A percentile compares a stretch with the other conserved stretches of the same genome.
Evolutionary conservation across 2,113 vertebrate genomes (phyloP).

Genomic region (Vidua chalybeata): DNA sequence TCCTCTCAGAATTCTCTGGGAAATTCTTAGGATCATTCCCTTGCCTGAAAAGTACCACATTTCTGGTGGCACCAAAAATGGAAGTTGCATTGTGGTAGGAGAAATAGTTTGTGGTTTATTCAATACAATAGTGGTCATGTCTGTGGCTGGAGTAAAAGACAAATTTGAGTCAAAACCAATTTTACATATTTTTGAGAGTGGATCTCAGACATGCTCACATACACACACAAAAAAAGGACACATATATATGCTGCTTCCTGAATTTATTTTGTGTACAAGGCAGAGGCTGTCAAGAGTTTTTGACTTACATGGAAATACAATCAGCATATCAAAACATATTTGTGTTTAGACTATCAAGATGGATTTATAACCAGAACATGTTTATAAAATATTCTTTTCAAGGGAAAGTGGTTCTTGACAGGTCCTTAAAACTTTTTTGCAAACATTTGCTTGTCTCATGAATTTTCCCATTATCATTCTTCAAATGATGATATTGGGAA

Average conservation of each 20-base stretch:
- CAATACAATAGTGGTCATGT: background rate
- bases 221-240: background rate
- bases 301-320: background rate
- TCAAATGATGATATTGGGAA: background rate
- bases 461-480: background rate
- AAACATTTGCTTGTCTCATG: background rate
- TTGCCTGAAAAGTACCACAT: background rate
- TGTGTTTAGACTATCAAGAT: background rate
- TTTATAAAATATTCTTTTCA: background rate
- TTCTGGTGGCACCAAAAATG: background rate
- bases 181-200: background rate
- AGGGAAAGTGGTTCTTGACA: background rate
- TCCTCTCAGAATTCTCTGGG: background rate
- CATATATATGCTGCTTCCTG: background rate
- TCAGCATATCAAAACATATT: background rate
- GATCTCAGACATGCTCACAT: background rate
- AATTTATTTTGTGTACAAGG: background rate
- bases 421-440: background rate
- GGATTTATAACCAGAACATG: background rate
- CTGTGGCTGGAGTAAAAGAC: background rate
- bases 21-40: conserved; percentile 16
- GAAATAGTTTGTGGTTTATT: background rate
- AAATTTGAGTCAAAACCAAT: background rate
- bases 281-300: background rate
- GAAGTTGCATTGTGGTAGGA: background rate